Base-by-base conservation (phyloP, 2,888 invertebrate genomes). In the Pycnomerus fuliginosus region DNA sequence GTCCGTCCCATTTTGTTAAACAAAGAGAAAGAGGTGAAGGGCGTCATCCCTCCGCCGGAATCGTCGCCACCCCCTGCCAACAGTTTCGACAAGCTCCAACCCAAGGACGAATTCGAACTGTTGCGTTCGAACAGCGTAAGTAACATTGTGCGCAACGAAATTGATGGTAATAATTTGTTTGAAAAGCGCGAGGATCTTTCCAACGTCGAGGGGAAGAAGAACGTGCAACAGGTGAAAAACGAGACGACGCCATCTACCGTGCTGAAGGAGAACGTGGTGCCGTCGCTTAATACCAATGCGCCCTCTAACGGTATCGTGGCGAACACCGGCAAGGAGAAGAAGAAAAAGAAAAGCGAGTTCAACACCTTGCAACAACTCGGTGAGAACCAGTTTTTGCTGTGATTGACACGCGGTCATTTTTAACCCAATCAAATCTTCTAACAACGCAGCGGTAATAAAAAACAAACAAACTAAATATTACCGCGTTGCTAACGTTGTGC, bases 1-100 rank as follows among this genome's bases (percentile, higher is more conserved):
- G 77, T 84, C 64, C 85, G 85, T 70, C 82, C 87, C 60, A 87
- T 88, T 71, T 77, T 87, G 67, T 61, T 84, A 62, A 87, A 87
- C 75, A 86, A 84, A 76, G 82, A 82, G 69, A 78, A 80, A 43
- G 76, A 77, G 62, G 76, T 77, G 60, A 72, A 79, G 64, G 76
- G 74, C 66, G 76, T 77, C 65, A 72, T 75, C 48, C 16, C 30
- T 32, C 72, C 72, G 28, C n/a, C 69, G 43, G 68, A 68, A 28
- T 74, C 76, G 51, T 70, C 78, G 44, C 56, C 75, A 33, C n/a
- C n/a, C n/a, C n/a, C n/a, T n/a, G 65, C 74, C 32, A 90, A 90
- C 78, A 83, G 85, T 72, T 89, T 90, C 73, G 87, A 87, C 65
- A 76, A 82, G 65, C 83, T 81, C 70, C 84, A 82, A 57, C 90